Conservation (phyloP, 2,888 invertebrate genomes). For the Drosophila kambysellisi region DNA sequence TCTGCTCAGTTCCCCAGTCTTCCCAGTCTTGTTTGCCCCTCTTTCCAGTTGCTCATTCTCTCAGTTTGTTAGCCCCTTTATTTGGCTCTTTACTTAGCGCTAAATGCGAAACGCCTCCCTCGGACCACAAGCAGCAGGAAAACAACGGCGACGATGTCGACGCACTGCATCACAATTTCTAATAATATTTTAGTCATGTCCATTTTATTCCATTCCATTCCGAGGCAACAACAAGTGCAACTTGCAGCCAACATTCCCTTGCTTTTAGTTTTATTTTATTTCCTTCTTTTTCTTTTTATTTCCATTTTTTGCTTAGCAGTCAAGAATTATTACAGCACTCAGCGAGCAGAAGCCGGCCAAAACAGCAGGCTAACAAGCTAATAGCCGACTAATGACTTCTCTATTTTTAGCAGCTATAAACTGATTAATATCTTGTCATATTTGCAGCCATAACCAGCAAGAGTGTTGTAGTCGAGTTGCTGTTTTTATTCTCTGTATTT, state of each 20-base stretch:
- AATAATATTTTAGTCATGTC: conserved; percentile 75
- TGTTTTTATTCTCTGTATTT: too few species aligned
- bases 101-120: conserved; percentile 66
- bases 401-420: conserved; percentile 8
- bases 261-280: conserved; percentile 61
- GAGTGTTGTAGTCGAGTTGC: background rate
- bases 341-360: conserved; percentile 34
- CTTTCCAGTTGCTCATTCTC: background rate
- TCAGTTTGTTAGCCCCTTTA: conserved; percentile 50
- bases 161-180: conserved; percentile 75
- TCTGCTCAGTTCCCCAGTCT: conserved; percentile 33
- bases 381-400: conserved; percentile 38
- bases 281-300: conserved; percentile 15
- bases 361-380: background rate
- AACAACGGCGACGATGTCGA: conserved; percentile 36
- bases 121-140: conserved; percentile 46
- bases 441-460: background rate
- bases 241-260: conserved; percentile 34
- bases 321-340: conserved; percentile 75
- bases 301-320: conserved; percentile 21
- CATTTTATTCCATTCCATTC: conserved; percentile 28
- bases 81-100: conserved; percentile 73
- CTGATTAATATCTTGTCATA: background rate
- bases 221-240: conserved; percentile 57
- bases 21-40: background rate